Base-by-base conservation (phyloP, 2,888 invertebrate genomes). In the Agrotis clavis region DNA sequence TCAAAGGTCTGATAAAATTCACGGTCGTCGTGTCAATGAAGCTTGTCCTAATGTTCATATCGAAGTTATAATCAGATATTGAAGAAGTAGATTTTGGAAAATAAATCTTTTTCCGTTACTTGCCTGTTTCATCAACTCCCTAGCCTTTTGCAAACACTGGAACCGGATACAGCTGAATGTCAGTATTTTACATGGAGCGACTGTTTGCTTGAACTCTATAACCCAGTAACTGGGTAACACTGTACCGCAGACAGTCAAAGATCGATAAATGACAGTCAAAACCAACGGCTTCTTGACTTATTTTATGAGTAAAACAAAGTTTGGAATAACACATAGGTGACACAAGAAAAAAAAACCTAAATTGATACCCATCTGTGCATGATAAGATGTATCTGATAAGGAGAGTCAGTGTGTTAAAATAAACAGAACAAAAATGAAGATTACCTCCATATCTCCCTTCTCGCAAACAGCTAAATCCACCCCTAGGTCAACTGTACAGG, bases 401-500 rank as follows among this genome's bases (percentile, higher is more conserved):
- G 25, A 14, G 5, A 19, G 14, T 53, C 1, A 57, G n/a, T 48
- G 1, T 41, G 41, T 41, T 41, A 30, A n/a, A 30, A 57, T 25
- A 67, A 67, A 56, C 16, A 14, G 11, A 21, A 18, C 7, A 41
- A 45, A 35, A 50, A 19, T 19, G 4, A 57, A 14, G 3, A 25
- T 67, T 82, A 80, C 80, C 80, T 80, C 80, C 80, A 80, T 78
- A 0, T 78, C 94, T 6, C 95, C 95, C 77, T 97, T 97, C 71
- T 97, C 96, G 87, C 98, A 98, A 6, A 98, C 96, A 83, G 97
- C 96, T 59, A 96, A 94, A 2, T 97, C 91, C 83, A 97, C 97
- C 0, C 94, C 96, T 74, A 98, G 92, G 88, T 98, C 98, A 7
- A 98, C 97, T 45, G 97, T 95, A 85, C 98, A 98, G 0, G 98